Evolutionary conservation across 1,140 invertebrate genomes (phyloP), one percentile per base, ranked within the genome.

Genomic region (Apis florea): DNA sequence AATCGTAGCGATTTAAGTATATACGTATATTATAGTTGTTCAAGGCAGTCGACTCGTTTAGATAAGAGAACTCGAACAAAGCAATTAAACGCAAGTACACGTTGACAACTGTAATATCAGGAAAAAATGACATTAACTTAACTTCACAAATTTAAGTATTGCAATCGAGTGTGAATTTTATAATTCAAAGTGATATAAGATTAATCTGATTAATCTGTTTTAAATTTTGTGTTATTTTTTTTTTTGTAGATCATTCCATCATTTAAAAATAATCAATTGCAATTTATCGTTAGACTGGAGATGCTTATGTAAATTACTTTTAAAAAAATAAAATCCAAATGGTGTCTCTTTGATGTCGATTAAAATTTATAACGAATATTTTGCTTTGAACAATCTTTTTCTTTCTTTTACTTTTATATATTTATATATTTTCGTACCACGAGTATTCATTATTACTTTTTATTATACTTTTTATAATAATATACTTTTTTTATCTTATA

Each of bases 1-100:
- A 40, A 83, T 79, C 24, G 40, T 54, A 24, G 11, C 47, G 51
- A 85, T 79, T 79, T 58, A 63, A 68, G 56, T 59, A n/a, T 77
- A 82, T 58, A 63, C 59, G 56, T 59, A n/a, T 77, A 82, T 82
- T 47, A 47, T 15, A 71, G 59, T 51, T 47, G 49, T 61, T 59
- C 64, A 68, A 82, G 73, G 64, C 31, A 24, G 19, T 49, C 72
- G 47, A 63, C 40, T 40, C 26, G 40, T 73, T 69, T 24, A 61
- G 79, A 82, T 82, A 82, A 82, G 73, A 26, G 40, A 74, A 17
- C 24, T 54, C 49, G 61, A 56, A 76, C 26, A 51, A 67, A 66
- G 13, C 40, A 21, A 9, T n/a, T 6, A 21, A 53, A 31, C 10
- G 9, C 10, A n/a, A 59, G 24, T 26, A 54, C 53, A 13, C 10